phyloP scores from a whole-genome alignment of 2,113 vertebrate species.

The Scomber scombrus region DNA sequence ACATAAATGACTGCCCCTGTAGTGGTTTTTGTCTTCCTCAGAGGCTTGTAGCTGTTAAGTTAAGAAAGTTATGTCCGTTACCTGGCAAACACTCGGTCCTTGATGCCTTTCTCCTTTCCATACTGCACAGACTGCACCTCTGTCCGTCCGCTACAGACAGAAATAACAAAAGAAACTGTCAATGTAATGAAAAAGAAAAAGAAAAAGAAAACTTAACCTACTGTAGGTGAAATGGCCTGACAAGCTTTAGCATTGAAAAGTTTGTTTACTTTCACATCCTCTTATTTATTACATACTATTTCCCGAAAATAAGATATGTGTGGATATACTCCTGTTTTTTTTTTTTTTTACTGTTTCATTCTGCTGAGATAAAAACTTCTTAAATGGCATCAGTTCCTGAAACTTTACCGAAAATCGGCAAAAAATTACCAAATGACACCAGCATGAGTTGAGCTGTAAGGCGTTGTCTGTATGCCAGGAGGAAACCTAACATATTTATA shows the following conservation, averaged over 20 bases:
- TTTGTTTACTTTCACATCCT: background rate
- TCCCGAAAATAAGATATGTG: background rate
- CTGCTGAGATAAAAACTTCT: background rate
- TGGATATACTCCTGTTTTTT: background rate
- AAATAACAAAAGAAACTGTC: conserved; percentile 61
- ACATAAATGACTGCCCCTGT: background rate
- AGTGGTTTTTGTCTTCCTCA: background rate
- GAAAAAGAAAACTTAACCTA: background rate
- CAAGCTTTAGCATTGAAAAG: background rate
- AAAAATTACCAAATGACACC: background rate
- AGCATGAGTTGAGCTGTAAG: background rate
- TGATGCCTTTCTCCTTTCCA: conserved; percentile 98
- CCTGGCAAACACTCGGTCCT: conserved; percentile 98
- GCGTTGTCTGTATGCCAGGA: background rate
- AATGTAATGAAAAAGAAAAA: conserved; percentile 5
- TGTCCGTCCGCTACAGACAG: conserved; percentile 91
- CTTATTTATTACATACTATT: background rate
- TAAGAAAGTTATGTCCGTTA: conserved; percentile 71
- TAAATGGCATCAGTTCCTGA: background rate
- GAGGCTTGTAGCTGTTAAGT: background rate
- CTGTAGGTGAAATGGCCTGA: background rate
- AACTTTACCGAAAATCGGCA: background rate
- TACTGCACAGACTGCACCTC: conserved; percentile 99
- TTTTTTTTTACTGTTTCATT: background rate
- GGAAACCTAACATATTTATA: background rate